phyloP scores from a whole-genome alignment of 2,797 vertebrate genomes.

The Acridotheres tristis region DNA sequence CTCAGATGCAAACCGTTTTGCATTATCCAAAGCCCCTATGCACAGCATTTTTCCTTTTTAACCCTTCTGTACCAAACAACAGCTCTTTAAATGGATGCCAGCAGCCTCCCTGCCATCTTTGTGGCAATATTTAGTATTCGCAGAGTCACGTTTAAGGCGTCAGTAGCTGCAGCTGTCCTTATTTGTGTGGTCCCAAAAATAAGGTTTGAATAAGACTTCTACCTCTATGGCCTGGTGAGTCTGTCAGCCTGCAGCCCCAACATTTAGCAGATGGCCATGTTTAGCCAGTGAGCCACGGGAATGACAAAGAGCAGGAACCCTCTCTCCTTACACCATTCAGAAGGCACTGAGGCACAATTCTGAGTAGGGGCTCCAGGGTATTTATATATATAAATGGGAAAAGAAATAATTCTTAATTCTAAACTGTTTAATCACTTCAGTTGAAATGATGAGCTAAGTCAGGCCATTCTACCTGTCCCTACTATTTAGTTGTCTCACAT shows the following conservation, averaged over 20 bases:
- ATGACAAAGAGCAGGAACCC: neutral
- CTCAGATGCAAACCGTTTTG: neutral
- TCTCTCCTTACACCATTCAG: neutral
- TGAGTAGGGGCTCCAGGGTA: neutral
- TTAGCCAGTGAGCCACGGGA: neutral
- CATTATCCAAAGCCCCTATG: neutral
- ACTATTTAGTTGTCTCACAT: neutral
- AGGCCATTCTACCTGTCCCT: neutral
- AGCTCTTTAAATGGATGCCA: neutral
- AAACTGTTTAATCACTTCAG: neutral
- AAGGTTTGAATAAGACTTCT: neutral
- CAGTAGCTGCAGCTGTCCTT: neutral
- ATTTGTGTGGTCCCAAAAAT: neutral
- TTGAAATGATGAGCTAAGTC: neutral
- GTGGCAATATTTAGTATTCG: neutral
- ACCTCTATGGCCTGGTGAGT: neutral
- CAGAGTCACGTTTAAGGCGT: neutral
- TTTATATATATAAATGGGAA: neutral
- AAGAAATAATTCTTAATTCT: neutral
- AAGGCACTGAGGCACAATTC: neutral
- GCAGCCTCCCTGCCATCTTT: neutral
- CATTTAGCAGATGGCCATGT: neutral
- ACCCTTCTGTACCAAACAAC: neutral
- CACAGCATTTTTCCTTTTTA: neutral
- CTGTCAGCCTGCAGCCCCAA: neutral